Evolutionary conservation across 2,888 invertebrate species (phyloP), one percentile per base, ranked within the genome.

Genomic region (Ochropleura leucogaster): DNA sequence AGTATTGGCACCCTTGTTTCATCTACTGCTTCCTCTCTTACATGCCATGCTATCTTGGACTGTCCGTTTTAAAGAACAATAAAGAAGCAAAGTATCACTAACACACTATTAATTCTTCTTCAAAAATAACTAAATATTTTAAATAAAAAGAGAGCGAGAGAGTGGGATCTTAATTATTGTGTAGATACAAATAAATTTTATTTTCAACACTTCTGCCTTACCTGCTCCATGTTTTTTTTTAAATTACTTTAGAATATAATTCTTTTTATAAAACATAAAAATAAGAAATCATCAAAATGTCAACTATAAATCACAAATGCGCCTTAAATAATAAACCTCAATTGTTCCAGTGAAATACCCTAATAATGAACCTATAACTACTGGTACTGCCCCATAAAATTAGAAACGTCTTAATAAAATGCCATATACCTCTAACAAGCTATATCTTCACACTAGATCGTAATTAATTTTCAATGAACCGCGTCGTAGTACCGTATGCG

Each of bases 381-480:
- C 16, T 55, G 16, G 7, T 55, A 18, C 16, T 55, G 16, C 10
- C 9, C 10, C 30, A 16, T 14, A 20, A 57, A 44, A 9, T 40
- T 20, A 1, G 8, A 49, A 79, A 49, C 7, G 18, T n/a, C 20
- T 72, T 46, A 59, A 72, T 72, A 79, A 72, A 55, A 79, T 49
- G 30, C 18, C 30, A 73, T 53, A 53, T 51, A 65, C 20, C 30
- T 49, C 20, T 62, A 18, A 30, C 46, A n/a, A 46, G 44, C 80
- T 9, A 78, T 77, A 55, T 81, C 62, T 78, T 10, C 42, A 51
- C 46, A 20, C 62, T 51, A 16, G n/a, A 63, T 62, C n/a, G 77
- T 74, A 80, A 85, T 86, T 74, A 74, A 85, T 83, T 79, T 42
- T 67, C 81, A 72, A 82, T 85, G 87, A 87, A 77, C 75, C 85